Evolutionary conservation across 2,797 vertebrate species (phyloP).

Genomic region (Monodelphis domestica): DNA sequence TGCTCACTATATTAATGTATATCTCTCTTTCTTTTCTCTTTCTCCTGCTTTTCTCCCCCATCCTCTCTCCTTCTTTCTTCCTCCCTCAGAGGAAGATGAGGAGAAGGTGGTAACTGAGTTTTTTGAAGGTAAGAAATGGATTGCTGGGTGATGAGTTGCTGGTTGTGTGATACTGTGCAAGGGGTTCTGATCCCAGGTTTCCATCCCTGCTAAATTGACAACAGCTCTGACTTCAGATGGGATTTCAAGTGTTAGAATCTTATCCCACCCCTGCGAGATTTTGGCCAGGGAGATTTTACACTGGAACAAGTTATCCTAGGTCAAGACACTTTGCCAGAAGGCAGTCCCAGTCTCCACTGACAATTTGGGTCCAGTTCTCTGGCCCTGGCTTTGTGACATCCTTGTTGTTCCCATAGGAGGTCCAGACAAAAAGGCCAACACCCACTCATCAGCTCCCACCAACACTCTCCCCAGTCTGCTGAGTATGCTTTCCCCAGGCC

Average conservation of each 20-base stretch:
- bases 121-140: slow-evolving; percentile 91
- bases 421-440: neutral
- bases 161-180: neutral
- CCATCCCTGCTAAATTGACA: neutral
- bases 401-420: neutral
- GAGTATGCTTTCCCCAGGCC: neutral
- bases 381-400: neutral
- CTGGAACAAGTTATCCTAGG: neutral
- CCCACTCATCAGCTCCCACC: neutral
- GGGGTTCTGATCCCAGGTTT: neutral
- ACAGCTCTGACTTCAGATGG: slow-evolving; percentile 5
- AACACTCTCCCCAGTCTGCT: fast-evolving
- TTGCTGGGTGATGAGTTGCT: slow-evolving; percentile 12
- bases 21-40: slow-evolving; percentile 70
- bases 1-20: slow-evolving; percentile 72
- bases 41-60: slow-evolving; percentile 46
- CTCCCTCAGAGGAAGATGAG: slow-evolving; percentile 89
- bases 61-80: slow-evolving; percentile 72
- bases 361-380: neutral
- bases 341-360: neutral
- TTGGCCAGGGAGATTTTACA: neutral
- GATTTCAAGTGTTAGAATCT: slow-evolving; percentile 5
- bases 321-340: neutral
- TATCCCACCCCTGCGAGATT: neutral
- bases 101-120: slow-evolving; percentile 80